Evolutionary conservation across 2,113 vertebrate species (phyloP).

Genomic region (Corythornis madagascariensis): DNA sequence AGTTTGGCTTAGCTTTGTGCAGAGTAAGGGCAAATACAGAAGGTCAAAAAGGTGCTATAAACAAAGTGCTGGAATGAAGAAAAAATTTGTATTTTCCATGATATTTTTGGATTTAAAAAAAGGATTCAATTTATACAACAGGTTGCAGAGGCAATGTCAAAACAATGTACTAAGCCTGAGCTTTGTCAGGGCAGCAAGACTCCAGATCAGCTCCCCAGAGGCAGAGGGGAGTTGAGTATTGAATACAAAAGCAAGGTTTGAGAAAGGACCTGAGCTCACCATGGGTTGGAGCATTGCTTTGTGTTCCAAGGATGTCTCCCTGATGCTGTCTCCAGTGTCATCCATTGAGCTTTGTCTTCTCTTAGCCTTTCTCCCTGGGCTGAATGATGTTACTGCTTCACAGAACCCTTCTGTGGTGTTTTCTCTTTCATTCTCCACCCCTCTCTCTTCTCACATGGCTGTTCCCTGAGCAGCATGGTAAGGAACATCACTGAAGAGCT

Average conservation of each 20-base stretch:
- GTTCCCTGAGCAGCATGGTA: conserved; percentile 8
- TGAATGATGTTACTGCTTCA: background rate
- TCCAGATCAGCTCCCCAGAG: background rate
- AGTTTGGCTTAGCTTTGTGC: background rate
- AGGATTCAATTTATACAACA: background rate
- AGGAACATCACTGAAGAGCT: conserved; percentile 35
- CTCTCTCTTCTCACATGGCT: conserved; percentile 4
- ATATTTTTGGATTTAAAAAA: background rate
- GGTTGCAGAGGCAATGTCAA: background rate
- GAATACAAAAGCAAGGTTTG: background rate
- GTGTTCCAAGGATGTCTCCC: background rate
- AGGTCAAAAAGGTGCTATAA: background rate
- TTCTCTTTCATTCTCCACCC: conserved; percentile 46
- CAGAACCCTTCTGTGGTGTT: background rate
- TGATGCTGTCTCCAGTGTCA: background rate
- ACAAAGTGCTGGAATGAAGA: background rate
- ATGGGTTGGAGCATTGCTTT: background rate
- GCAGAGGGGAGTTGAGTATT: background rate
- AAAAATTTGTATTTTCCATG: background rate
- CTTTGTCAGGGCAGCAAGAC: background rate
- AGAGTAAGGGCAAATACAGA: background rate
- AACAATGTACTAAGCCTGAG: background rate
- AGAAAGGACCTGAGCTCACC: background rate
- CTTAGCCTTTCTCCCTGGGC: background rate
- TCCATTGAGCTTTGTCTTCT: conserved; percentile 9